These are phyloP conservation scores for Charadrius vociferus DNA, from an alignment of 2,113 vertebrate genomes.

Conservation along the genomic window DNA sequence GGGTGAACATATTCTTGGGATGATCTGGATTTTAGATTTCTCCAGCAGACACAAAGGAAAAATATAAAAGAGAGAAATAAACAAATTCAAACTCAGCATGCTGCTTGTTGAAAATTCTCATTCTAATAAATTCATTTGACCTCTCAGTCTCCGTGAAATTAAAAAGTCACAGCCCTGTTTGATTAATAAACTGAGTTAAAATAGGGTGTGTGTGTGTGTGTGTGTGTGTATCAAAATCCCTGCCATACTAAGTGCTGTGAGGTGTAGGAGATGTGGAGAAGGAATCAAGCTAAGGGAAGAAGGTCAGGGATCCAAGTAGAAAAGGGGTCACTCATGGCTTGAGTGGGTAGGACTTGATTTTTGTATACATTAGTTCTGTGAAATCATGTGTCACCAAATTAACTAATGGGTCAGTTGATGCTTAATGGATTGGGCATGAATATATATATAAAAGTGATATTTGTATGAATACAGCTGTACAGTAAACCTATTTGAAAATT, in stretches of 20 bases:
- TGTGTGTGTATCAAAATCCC: neutral
- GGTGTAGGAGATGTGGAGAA: neutral
- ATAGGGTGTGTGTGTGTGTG: neutral
- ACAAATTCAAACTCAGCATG: conserved; percentile 7
- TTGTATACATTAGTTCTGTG: neutral
- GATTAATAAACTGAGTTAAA: conserved; percentile 4
- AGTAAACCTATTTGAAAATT: neutral
- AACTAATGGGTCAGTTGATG: neutral
- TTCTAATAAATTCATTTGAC: conserved; percentile 38
- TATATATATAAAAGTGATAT: neutral
- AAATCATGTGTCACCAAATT: neutral
- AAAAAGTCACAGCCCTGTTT: neutral
- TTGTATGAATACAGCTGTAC: neutral
- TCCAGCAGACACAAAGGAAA: neutral
- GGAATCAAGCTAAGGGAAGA: neutral
- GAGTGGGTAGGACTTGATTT: neutral
- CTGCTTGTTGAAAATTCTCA: conserved; percentile 33
- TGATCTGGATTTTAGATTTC: conserved; percentile 68
- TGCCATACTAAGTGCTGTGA: neutral
- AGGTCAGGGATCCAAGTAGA: neutral
- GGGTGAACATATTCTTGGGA: conserved; percentile 58
- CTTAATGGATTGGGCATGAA: neutral
- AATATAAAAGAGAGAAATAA: conserved; percentile 35
- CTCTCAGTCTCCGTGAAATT: neutral
- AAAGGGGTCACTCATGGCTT: neutral